phyloP scores from a whole-genome alignment of 2,797 vertebrate species.

The Salarias fasciatus region DNA sequence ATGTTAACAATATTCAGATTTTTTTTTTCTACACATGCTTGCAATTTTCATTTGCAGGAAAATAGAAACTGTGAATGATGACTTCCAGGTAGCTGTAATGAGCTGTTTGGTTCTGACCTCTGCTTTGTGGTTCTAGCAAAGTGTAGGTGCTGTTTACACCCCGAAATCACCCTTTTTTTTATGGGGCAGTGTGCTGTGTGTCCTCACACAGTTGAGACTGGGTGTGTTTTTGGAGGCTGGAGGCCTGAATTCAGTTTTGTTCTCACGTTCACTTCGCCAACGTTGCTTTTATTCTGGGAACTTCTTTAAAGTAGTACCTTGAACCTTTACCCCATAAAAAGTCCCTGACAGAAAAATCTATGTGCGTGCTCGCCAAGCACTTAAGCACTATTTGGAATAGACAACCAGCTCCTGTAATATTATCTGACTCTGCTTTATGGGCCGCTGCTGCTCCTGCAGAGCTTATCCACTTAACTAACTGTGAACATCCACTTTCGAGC shows the following conservation, averaged over 20 bases:
- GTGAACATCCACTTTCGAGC: conserved; percentile 44
- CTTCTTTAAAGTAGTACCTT: conserved; percentile 4
- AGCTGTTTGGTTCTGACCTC: not conserved
- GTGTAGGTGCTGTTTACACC: too few relatives aligned
- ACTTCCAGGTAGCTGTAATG: too few relatives aligned
- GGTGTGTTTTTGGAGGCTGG: not conserved
- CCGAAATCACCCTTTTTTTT: not conserved
- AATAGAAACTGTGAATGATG: not conserved
- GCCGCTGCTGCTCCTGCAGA: conserved; percentile 26
- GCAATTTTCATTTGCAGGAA: not conserved
- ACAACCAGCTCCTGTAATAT: not conserved
- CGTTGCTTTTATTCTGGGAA: not conserved
- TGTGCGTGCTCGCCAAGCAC: conserved; percentile 15
- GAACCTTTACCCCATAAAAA: conserved; percentile 28
- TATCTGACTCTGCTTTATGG: conserved; percentile 20
- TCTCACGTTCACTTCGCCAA: not conserved
- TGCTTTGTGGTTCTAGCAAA: not conserved
- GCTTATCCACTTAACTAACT: conserved; percentile 46
- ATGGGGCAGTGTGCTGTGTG: not conserved
- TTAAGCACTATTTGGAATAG: conserved; percentile 15
- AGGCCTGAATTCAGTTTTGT: not conserved
- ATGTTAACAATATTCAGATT: not conserved
- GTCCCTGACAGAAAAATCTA: not conserved
- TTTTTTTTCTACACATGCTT: not conserved
- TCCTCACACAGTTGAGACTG: not conserved